Percentiles rank a stretch among this genome's conserved stretches.
phyloP scores from a whole-genome alignment of 1,140 invertebrate species.

The Delia radicum region DNA sequence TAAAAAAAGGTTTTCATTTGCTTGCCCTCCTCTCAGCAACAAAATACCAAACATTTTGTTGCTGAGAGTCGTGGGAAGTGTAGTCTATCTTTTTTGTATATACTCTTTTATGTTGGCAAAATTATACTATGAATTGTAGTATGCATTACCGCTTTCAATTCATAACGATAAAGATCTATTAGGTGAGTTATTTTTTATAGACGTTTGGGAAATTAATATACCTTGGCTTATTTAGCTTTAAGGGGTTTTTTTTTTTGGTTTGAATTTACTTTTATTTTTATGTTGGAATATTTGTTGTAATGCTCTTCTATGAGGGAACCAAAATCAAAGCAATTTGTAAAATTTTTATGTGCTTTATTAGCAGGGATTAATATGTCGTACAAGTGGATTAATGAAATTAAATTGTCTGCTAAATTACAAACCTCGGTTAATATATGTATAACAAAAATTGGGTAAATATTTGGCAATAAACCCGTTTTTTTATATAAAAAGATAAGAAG shows the following conservation, averaged over 20 bases:
- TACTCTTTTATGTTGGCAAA: too few relatives aligned
- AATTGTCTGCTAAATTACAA: too few relatives aligned
- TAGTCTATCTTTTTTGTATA: too few relatives aligned
- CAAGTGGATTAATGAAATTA: slow-evolving; percentile 24
- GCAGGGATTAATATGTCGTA: slow-evolving; percentile 18
- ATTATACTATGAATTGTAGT: not conserved
- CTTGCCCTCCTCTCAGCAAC: too few relatives aligned
- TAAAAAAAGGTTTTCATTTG: too few relatives aligned
- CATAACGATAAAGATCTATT: slow-evolving; percentile 20
- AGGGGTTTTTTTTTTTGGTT: not conserved
- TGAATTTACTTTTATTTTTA: not conserved
- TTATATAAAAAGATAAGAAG: too few relatives aligned
- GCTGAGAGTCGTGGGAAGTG: too few relatives aligned
- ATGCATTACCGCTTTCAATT: not conserved
- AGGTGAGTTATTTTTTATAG: slow-evolving; percentile 10
- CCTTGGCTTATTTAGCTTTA: not conserved
- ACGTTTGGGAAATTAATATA: slow-evolving; percentile 22
- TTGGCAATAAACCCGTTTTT: too few relatives aligned
- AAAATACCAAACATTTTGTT: too few relatives aligned
- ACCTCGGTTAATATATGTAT: too few relatives aligned
- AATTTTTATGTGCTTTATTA: slow-evolving; percentile 16
- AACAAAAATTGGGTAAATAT: too few relatives aligned
- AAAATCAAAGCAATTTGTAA: slow-evolving; percentile 23
- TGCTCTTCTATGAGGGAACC: not conserved
- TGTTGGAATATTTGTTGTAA: not conserved